These are phyloP conservation scores for Halotydeus destructor DNA, from an alignment of 1,140 invertebrate genomes.

Conservation along the genomic window DNA sequence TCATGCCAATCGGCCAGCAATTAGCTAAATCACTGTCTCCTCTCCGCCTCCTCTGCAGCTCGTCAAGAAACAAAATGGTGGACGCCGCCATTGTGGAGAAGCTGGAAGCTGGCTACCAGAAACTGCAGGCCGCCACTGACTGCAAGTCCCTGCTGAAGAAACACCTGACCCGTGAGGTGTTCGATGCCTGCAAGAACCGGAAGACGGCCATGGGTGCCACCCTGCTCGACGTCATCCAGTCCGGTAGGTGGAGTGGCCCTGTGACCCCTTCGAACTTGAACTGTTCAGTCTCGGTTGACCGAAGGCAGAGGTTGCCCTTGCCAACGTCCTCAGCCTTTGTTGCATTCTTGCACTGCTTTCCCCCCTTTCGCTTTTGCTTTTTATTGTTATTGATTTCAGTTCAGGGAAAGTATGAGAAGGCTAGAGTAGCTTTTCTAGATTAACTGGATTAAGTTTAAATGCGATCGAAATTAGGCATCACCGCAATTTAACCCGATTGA, in stretches of 20 bases:
- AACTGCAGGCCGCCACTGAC: constrained; percentile 52
- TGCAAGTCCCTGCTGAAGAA: constrained; percentile 90
- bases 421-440: background rate
- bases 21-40: no score
- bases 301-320: no score
- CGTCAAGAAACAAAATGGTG: constrained; percentile 14
- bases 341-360: no score
- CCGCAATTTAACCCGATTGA: no score
- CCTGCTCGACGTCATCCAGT: constrained; percentile 74
- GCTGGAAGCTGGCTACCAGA: constrained; percentile 69
- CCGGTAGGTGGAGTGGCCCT: no score
- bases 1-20: no score
- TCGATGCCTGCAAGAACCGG: constrained; percentile 68
- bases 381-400: no score
- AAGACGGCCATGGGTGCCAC: constrained; percentile 77
- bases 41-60: background rate
- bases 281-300: background rate
- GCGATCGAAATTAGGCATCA: no score
- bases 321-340: no score
- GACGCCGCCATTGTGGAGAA: constrained; percentile 35
- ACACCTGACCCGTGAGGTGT: constrained; percentile 66
- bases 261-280: no score
- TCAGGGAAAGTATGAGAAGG: background rate
- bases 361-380: no score
- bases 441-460: no score